A percentile compares a stretch with the other conserved stretches of the same genome.
These are phyloP conservation scores for Acestrorhynchus altus DNA, from an alignment of 2,797 vertebrate species.

Conservation along the genomic window DNA sequence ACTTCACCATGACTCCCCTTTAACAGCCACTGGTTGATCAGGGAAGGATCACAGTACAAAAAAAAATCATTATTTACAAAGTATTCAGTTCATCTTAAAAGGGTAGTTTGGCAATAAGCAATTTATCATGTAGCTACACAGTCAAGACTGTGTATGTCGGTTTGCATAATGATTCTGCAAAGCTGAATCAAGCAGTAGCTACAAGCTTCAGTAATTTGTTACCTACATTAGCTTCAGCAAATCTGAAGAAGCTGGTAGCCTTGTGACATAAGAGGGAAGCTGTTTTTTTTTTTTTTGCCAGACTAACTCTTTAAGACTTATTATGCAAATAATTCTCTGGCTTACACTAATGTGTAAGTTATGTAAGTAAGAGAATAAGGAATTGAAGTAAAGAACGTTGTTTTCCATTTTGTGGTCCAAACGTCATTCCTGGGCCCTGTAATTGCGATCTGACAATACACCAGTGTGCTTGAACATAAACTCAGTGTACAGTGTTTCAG, in stretches of 20 bases:
- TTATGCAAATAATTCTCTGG: not conserved
- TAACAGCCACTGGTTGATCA: not conserved
- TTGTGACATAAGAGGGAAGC: not conserved
- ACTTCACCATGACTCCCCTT: conserved; percentile 53
- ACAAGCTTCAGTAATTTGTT: no score
- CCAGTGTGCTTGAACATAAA: conserved; percentile 36
- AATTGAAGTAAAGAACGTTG: not conserved
- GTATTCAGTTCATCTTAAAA: not conserved
- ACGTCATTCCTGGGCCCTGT: conserved; percentile 37
- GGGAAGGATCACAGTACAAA: not conserved
- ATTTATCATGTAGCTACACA: not conserved
- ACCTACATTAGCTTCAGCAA: not conserved
- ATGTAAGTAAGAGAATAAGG: not conserved
- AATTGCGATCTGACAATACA: conserved; percentile 40
- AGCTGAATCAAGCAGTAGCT: no score
- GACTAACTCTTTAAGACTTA: not conserved
- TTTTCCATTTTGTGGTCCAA: conserved; percentile 22
- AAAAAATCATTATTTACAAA: not conserved
- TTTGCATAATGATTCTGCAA: not conserved
- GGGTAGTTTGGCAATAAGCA: not conserved
- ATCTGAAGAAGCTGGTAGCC: not conserved
- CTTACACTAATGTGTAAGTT: not conserved
- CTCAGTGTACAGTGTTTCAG: conserved; percentile 13
- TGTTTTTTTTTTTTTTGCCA: no score
- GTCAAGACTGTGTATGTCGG: not conserved